Conservation (phyloP, 2,113 vertebrate genomes). For the Thomomys bottae region DNA sequence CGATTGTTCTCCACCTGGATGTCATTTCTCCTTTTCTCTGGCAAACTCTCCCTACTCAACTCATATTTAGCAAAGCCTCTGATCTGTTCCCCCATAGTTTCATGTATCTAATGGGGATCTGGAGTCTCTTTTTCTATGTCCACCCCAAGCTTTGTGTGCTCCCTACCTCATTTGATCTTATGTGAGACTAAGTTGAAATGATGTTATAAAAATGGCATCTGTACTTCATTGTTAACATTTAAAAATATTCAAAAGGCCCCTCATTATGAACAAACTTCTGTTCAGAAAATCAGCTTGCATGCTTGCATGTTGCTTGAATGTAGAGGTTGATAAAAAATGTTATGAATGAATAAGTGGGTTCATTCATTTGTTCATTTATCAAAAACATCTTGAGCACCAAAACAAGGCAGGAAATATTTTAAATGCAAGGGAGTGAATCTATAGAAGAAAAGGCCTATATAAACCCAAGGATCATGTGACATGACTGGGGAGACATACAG, state of each 20-base stretch:
- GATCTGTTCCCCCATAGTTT: neutral
- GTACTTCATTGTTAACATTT: neutral
- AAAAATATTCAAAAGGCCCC: neutral
- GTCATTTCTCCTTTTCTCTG: neutral
- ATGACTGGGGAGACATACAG: neutral
- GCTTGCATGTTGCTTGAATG: neutral
- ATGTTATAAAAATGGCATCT: conserved; percentile 7
- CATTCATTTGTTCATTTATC: neutral
- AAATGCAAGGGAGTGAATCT: neutral
- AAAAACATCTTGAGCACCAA: neutral
- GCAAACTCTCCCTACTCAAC: neutral
- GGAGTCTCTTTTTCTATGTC: neutral
- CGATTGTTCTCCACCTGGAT: neutral
- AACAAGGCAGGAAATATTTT: neutral
- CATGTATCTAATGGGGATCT: neutral
- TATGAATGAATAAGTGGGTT: neutral
- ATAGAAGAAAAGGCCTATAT: neutral
- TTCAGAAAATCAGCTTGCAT: neutral
- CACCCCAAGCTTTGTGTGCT: neutral
- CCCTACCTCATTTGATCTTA: neutral
- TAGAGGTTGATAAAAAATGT: neutral
- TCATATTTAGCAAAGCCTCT: neutral
- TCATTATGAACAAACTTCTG: neutral
- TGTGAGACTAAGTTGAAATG: neutral
- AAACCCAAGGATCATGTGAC: neutral